A percentile compares a stretch with the other conserved stretches of the same genome.
Evolutionary conservation across 1,140 invertebrate species (phyloP).

Genomic region (Acarapis woodi): DNA sequence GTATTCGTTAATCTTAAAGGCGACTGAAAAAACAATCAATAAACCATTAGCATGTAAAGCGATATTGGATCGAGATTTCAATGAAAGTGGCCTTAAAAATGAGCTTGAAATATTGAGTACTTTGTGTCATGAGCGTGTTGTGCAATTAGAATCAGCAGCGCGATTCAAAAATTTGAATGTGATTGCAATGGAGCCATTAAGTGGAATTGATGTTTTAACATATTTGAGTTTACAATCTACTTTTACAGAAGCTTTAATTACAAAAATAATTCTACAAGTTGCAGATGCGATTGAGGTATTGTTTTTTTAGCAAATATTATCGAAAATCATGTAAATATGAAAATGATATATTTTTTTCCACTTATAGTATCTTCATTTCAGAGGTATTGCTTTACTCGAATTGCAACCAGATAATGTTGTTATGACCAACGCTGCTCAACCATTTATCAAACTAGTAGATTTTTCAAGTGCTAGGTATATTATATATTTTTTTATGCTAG

Average conservation of each 20-base stretch:
- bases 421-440: slow-evolving; percentile 50
- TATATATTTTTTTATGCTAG: neutral
- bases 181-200: slow-evolving; percentile 44
- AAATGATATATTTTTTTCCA: too few species aligned
- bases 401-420: slow-evolving; percentile 90
- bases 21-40: slow-evolving; percentile 17
- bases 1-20: slow-evolving; percentile 51
- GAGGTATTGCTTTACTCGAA: slow-evolving; percentile 65
- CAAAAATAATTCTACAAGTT: slow-evolving; percentile 46
- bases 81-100: slow-evolving; percentile 6
- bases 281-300: slow-evolving; percentile 56
- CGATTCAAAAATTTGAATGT: slow-evolving; percentile 12
- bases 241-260: slow-evolving; percentile 66
- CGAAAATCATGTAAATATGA: too few species aligned
- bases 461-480: slow-evolving; percentile 52
- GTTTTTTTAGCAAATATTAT: too few species aligned
- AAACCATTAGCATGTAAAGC: slow-evolving; percentile 10
- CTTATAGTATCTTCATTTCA: slow-evolving; percentile 75
- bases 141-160: slow-evolving; percentile 27
- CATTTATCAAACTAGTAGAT: slow-evolving; percentile 62
- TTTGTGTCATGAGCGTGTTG: slow-evolving; percentile 54
- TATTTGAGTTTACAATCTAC: slow-evolving; percentile 54
- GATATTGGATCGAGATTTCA: slow-evolving; percentile 4
- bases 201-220: slow-evolving; percentile 64
- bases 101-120: slow-evolving; percentile 53